These are phyloP conservation scores for Bagarius yarrelli DNA, from an alignment of 2,113 vertebrate species.

Conservation along the genomic window DNA sequence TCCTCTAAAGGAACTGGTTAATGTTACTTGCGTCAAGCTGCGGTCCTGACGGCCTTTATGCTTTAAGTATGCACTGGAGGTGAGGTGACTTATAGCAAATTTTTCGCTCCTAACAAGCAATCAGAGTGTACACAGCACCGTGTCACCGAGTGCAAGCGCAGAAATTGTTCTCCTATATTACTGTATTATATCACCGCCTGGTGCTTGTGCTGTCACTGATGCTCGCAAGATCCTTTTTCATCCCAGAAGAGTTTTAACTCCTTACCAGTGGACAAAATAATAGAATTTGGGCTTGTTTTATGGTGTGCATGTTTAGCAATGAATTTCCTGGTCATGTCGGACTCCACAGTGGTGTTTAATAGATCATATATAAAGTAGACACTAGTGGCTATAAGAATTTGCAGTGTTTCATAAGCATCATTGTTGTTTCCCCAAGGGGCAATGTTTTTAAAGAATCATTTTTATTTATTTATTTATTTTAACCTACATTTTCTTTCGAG, in stretches of 20 bases:
- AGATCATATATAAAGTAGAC: too few species aligned
- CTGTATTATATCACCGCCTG: conserved; percentile 26
- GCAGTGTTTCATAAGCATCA: too few species aligned
- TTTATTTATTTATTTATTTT: too few species aligned
- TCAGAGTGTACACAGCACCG: neutral
- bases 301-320: too few species aligned
- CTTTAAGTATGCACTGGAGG: neutral
- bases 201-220: neutral
- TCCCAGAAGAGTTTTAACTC: conserved; percentile 4
- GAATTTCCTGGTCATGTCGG: too few species aligned
- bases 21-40: conserved; percentile 30
- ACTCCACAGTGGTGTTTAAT: too few species aligned
- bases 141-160: conserved; percentile 23
- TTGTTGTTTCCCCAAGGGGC: too few species aligned
- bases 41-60: conserved; percentile 42
- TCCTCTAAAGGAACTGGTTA: conserved; percentile 36
- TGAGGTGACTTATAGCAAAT: conserved; percentile 5
- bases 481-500: too few species aligned
- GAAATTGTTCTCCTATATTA: conserved; percentile 1
- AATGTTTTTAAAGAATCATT: too few species aligned
- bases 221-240: neutral
- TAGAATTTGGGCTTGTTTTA: too few species aligned
- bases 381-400: too few species aligned
- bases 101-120: conserved; percentile 31
- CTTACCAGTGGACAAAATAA: too few species aligned